Evolutionary conservation across 2,797 vertebrate species (phyloP), one percentile per base, ranked within the genome.

Genomic region (Xyrichtys novacula): DNA sequence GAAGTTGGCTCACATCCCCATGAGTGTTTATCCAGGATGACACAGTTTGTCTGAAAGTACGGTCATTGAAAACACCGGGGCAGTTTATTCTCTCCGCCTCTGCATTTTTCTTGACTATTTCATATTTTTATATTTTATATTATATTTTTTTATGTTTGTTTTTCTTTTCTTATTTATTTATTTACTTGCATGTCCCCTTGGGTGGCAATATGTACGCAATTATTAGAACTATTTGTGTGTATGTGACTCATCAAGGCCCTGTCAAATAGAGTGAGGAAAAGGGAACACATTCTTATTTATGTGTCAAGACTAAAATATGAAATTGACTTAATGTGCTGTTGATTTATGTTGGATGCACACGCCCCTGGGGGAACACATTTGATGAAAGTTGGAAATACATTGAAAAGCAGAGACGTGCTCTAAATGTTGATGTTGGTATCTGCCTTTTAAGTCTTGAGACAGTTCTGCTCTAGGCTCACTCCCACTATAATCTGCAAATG

Each of bases 281-380:
- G 39, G 48, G 61, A 86, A 67, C 73, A 44, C 31, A 53, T 29
- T 77, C 59, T 72, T 87, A 86, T 88, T 86, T 85, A 88, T 84
- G 70, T 87, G 83, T 83, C 83, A 84, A 61, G 76, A 86, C 54
- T 77, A 79, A 78, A 85, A 83, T 68, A 50, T 70, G 34, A 87
- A 88, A 91, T 88, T 84, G 56, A 88, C 90, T 88, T 84, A 88
- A 88, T 83, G 81, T 84, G 79, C 48, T 83, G 70, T 81, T 90
- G 89, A 92, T 91, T 89, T 90, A 88, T 91, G 80, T 85, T 34
- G 79, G 73, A 72, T 65, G 78, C 78, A 28, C 55, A 73, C 62
- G 17, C 71, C 69, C 85, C 83, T 19, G 26, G 54, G 81, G 89
- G 80, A 82, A 71, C 25, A 55, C 39, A 63, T 84, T 88, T 83